A percentile compares a stretch with the other conserved stretches of the same genome.
phyloP scores from a whole-genome alignment of 2,113 vertebrate species.

The Menura novaehollandiae region DNA sequence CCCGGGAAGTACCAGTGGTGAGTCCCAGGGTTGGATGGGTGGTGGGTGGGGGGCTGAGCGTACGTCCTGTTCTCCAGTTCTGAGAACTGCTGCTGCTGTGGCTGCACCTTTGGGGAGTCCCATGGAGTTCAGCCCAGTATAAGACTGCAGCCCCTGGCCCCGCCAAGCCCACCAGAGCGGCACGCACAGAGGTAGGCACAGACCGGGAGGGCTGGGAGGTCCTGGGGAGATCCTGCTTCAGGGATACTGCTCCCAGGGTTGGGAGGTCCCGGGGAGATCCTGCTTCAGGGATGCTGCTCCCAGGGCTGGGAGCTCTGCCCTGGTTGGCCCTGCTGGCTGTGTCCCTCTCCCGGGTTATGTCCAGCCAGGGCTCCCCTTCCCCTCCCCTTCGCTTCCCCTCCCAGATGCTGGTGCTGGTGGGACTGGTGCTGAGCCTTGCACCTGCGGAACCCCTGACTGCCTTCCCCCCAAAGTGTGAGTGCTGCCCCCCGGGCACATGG shows the following conservation, averaged over 20 bases:
- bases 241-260: too few species aligned
- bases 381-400: not conserved
- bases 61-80: not conserved
- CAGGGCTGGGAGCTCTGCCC: not conserved
- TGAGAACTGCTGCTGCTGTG: slow-evolving; percentile 12
- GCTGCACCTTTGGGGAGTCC: slow-evolving; percentile 5
- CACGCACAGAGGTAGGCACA: not conserved
- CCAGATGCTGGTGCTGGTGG: slow-evolving; percentile 24
- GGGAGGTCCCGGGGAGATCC: not conserved
- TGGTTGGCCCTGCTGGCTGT: not conserved
- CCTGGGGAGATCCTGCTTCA: not conserved
- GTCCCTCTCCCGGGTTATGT: not conserved
- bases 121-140: not conserved
- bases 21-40: not conserved
- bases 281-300: not conserved
- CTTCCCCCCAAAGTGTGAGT: slow-evolving; percentile 37
- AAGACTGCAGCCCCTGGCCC: not conserved
- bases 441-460: not conserved
- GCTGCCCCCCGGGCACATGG: not conserved
- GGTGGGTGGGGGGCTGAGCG: not conserved
- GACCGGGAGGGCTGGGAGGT: accelerated
- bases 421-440: not conserved
- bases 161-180: not conserved
- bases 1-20: not conserved
- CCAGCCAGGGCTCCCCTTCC: not conserved